Base-by-base conservation (phyloP, 2,113 vertebrate genomes). In the Scomber scombrus region DNA sequence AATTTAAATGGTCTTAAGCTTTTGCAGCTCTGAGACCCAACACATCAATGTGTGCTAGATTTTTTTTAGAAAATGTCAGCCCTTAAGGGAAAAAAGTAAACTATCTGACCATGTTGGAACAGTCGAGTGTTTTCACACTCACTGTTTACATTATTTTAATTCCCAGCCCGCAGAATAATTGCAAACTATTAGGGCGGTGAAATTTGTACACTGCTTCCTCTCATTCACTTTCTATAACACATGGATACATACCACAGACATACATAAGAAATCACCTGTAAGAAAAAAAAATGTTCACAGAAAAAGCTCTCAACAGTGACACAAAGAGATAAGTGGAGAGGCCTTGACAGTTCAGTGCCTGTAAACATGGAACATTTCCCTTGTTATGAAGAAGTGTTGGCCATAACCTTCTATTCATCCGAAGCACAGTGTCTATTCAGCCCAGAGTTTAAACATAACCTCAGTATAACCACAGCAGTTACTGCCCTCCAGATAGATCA, bases 81-180 rank as follows among this genome's bases (percentile, higher is more conserved):
- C 60, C 50, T 14, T 10, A 43, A 67, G 75, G 50, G n/a, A 85
- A 71, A 61, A 54, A 75, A 51, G 64, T 45, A 72, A 85, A 64
- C 46, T 60, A 55, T 61, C 70, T 62, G 14, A 72, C 31, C 15
- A 46, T 21, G 61, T 31, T 62, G 56, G 52, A 21, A 29, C 43
- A 79, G 65, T 16, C 9, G 1, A 1, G 19, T 40, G 64, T 55
- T 78, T 64, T 84, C 62, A 51, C 57, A 79, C 63, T 52, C 51
- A 60, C 31, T 52, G 51, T 85, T 83, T 66, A 54, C 19, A 78
- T 63, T 71, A 65, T 76, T 72, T 78, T 67, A 55, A 85, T 85
- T 79, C 71, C 71, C 51, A 63, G 10, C 50, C 64, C 10, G 12
- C 31, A 46, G 68, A 73, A 68, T 71, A 67, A 71, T 78, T 26